Conservation (phyloP, 2,888 invertebrate genomes). For the Nomada goodeniana region DNA sequence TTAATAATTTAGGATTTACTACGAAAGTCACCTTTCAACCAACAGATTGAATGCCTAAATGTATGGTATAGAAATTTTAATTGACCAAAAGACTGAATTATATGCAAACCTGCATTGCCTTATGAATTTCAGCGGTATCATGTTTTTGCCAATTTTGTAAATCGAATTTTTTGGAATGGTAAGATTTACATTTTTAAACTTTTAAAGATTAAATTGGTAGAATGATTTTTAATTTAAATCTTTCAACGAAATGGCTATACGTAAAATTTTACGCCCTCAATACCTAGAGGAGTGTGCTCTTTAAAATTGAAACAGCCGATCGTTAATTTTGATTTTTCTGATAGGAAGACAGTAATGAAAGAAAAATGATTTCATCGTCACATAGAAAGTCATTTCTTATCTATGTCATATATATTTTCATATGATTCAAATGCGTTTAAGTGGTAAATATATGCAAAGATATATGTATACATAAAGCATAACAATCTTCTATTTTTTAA, state of each 20-base stretch:
- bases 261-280: not conserved
- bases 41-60: not conserved
- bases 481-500: constrained; percentile 4
- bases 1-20: constrained; percentile 9
- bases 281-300: not conserved
- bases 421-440: not conserved
- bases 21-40: not conserved
- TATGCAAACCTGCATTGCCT: constrained; percentile 41
- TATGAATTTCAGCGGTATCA: constrained; percentile 28
- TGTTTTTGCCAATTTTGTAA: constrained; percentile 27
- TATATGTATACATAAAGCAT: constrained; percentile 1
- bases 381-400: constrained; percentile 6
- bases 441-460: not conserved
- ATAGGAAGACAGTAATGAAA: not conserved
- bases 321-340: not conserved
- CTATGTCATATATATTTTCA: constrained; percentile 6
- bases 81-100: constrained; percentile 63
- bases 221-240: not conserved
- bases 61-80: constrained; percentile 51
- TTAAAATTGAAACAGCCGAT: not conserved
- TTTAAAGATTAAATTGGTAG: not conserved
- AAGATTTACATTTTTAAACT: constrained; percentile 23
- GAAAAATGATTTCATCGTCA: constrained; percentile 10
- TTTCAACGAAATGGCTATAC: not conserved
- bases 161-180: constrained; percentile 28